Evolutionary conservation across 1,140 invertebrate species (phyloP).

Genomic region (Drosophila simulans): DNA sequence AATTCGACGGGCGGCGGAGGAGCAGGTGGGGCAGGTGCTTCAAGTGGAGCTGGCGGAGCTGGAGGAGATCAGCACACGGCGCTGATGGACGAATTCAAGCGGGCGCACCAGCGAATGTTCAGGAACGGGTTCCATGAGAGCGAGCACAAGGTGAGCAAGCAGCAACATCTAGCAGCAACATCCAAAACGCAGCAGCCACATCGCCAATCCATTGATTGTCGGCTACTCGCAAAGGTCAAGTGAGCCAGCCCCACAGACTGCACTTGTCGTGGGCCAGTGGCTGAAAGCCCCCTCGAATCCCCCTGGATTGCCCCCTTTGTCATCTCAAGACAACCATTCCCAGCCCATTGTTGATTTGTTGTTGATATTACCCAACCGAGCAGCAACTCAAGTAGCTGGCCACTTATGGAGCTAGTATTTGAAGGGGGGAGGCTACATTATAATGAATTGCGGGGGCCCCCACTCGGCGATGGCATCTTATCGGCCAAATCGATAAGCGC

Average conservation of each 20-base stretch:
- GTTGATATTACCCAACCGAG: conserved; percentile 21
- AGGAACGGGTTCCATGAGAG: conserved; percentile 85
- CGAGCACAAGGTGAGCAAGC: conserved; percentile 79
- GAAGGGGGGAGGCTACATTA: conserved; percentile 6
- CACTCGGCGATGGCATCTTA: conserved; percentile 34
- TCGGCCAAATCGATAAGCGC: conserved; percentile 33
- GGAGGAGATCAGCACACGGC: conserved; percentile 89
- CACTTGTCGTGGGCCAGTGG: conserved; percentile 42
- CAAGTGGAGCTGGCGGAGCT: conserved; percentile 84
- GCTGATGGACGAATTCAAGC: conserved; percentile 94
- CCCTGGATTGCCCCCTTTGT: too few species aligned
- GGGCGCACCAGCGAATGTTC: conserved; percentile 94
- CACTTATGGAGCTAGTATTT: conserved; percentile 7
- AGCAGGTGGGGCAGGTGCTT: conserved; percentile 14
- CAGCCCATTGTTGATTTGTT: not conserved
- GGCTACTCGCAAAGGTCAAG: conserved; percentile 71
- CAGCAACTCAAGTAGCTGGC: conserved; percentile 28
- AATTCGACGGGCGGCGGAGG: not conserved
- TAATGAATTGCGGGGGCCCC: conserved; percentile 17
- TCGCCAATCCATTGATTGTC: conserved; percentile 1
- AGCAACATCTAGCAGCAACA: conserved; percentile 13
- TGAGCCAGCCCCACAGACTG: conserved; percentile 36
- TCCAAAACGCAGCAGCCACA: conserved; percentile 10
- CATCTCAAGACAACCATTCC: not conserved
- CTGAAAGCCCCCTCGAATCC: not conserved